Evolutionary conservation across 1,140 invertebrate genomes (phyloP), one percentile per base, ranked within the genome.

Genomic region (Plodia interpunctella): DNA sequence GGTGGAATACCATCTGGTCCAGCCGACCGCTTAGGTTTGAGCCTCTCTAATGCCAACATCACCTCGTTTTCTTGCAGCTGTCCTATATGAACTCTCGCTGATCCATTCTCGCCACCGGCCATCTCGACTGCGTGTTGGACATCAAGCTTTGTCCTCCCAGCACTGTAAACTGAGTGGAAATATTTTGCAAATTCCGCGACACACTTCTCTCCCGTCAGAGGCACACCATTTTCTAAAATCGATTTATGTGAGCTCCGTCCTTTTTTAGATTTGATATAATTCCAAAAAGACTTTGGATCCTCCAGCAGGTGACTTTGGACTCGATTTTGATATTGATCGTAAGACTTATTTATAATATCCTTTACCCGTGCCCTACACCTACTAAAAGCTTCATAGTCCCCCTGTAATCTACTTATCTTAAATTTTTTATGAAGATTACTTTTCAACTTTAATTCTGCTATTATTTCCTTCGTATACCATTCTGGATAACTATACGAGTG

Each of bases 281-380:
- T n/a, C n/a, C n/a, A n/a, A n/a, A n/a, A n/a, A n/a, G n/a, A n/a
- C n/a, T n/a, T 70, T 9, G 72, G 67, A 30, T 72, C 62, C 35
- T 68, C 65, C 9, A 49, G 52, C 25, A 75, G 59, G 11, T 62
- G 55, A 10, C 1, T 15, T 54, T 72, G 67, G 15, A 75, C 38
- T 3, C 55, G 25, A 15, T 66, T 49, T 49, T 49, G 49, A 49
- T 70, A 30, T 13, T 49, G n/a, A 5, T 68, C 55, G 49, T 68
- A 51, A 5, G 68, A 66, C 20, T n/a, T 15, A 25, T 56, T 13
- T 32, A 66, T 64, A 6, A 44, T 38, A 17, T 18, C 18, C 20
- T 59, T 59, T 54, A 63, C 62, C 10, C 18, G 49, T 8, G 53
- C 56, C 55, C 62, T 55, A n/a, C 21, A 30, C 9, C 25, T 4